Evolutionary conservation across 2,113 vertebrate species (phyloP).

Genomic region (Gymnogyps californianus): DNA sequence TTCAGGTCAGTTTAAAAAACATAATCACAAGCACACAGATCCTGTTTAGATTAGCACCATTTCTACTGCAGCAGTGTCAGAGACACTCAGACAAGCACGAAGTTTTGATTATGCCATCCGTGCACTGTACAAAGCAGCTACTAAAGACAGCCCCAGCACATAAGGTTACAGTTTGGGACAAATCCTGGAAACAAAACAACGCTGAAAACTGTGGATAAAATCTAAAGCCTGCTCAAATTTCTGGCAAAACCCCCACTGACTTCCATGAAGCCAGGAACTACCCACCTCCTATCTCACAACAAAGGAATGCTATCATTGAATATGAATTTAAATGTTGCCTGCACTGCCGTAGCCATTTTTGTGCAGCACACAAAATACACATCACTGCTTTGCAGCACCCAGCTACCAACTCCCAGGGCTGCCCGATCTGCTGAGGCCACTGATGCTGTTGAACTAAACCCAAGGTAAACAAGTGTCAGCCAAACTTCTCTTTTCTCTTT

Average conservation of each 20-base stretch:
- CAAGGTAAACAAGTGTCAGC: slow-evolving; percentile 29
- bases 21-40: not conserved
- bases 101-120: not conserved
- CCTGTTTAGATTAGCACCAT: not conserved
- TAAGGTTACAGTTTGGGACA: not conserved
- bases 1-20: not conserved
- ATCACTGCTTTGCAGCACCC: rapidly evolving
- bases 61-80: not conserved
- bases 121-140: not conserved
- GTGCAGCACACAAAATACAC: not conserved
- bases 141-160: not conserved
- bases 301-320: not conserved
- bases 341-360: not conserved
- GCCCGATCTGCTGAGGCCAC: not conserved
- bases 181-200: not conserved
- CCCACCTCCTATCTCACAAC: not conserved
- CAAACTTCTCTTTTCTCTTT: slow-evolving; percentile 22
- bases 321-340: not conserved
- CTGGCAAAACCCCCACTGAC: not conserved
- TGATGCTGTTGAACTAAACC: not conserved
- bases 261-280: not conserved
- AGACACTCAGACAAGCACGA: not conserved
- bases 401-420: not conserved
- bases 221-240: not conserved
- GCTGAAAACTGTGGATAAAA: not conserved